Percentiles rank a stretch among this genome's conserved stretches.
These are phyloP conservation scores for Apoda limacodes DNA, from an alignment of 2,888 invertebrate species.

Conservation along the genomic window DNA sequence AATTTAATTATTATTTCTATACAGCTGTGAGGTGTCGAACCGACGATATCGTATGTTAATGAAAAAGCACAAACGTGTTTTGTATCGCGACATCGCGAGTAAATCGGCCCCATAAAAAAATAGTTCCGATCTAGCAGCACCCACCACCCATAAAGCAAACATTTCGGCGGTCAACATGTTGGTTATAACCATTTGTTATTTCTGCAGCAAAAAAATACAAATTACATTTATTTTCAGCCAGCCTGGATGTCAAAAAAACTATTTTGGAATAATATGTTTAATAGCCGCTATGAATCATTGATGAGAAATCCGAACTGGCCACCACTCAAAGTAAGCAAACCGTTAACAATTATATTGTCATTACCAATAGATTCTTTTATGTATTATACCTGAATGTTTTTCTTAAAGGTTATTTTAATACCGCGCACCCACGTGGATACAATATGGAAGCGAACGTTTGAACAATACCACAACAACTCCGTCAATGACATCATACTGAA, in stretches of 20 bases:
- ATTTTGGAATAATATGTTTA: constrained; percentile 48
- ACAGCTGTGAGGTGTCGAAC: too few relatives aligned
- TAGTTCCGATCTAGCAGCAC: too few relatives aligned
- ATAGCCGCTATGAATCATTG: constrained; percentile 48
- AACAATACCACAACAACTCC: constrained; percentile 38
- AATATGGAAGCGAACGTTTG: constrained; percentile 46
- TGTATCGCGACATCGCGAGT: too few relatives aligned
- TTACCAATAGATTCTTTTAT: neutral
- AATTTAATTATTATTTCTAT: too few relatives aligned
- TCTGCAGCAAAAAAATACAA: too few relatives aligned
- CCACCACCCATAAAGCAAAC: too few relatives aligned
- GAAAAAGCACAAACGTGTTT: too few relatives aligned
- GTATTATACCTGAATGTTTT: neutral
- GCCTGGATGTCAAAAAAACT: constrained; percentile 35
- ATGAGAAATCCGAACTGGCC: constrained; percentile 56
- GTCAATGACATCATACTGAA: constrained; percentile 45
- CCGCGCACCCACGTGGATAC: constrained; percentile 45
- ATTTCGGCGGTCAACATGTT: too few relatives aligned
- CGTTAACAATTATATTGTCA: neutral
- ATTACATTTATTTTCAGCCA: too few relatives aligned
- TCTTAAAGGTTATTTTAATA: constrained; percentile 43
- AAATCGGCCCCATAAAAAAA: too few relatives aligned
- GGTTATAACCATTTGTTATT: too few relatives aligned
- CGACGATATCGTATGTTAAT: too few relatives aligned
- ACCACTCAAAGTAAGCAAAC: constrained; percentile 39